Conservation (phyloP, 2,797 vertebrate genomes). For the Coregonus ussuriensis region DNA sequence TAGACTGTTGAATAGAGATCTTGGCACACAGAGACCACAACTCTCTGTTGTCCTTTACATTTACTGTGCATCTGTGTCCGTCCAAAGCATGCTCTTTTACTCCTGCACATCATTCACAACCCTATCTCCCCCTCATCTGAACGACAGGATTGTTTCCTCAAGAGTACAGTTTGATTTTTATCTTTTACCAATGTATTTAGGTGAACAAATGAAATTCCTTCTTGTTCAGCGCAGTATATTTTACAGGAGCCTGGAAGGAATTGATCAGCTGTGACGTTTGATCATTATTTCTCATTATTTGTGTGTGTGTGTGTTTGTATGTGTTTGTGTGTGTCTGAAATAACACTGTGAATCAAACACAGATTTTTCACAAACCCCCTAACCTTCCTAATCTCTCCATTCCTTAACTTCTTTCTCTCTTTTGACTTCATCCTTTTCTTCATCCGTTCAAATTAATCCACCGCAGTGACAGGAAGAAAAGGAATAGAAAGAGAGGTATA, state of each 20-base stretch:
- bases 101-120: too few relatives aligned
- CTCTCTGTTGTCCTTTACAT: neutral
- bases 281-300: too few relatives aligned
- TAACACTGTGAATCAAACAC: slow-evolving; percentile 51
- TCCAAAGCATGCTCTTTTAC: neutral
- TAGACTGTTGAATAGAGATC: neutral
- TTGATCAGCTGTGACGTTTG: too few relatives aligned
- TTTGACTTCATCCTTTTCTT: neutral
- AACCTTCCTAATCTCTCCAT: slow-evolving; percentile 20
- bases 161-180: too few relatives aligned
- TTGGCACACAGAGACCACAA: neutral
- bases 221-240: too few relatives aligned
- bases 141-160: too few relatives aligned
- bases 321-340: slow-evolving; percentile 38
- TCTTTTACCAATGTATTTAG: too few relatives aligned
- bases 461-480: slow-evolving; percentile 23
- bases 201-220: too few relatives aligned
- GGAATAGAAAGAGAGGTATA: slow-evolving; percentile 23
- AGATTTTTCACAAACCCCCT: slow-evolving; percentile 33
- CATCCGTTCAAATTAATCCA: slow-evolving; percentile 61
- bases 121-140: too few relatives aligned
- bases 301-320: neutral
- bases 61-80: neutral
- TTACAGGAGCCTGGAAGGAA: too few relatives aligned
- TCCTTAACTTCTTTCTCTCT: neutral